Evolutionary conservation across 2,113 vertebrate species (phyloP).

Genomic region (Microtus richardsoni): DNA sequence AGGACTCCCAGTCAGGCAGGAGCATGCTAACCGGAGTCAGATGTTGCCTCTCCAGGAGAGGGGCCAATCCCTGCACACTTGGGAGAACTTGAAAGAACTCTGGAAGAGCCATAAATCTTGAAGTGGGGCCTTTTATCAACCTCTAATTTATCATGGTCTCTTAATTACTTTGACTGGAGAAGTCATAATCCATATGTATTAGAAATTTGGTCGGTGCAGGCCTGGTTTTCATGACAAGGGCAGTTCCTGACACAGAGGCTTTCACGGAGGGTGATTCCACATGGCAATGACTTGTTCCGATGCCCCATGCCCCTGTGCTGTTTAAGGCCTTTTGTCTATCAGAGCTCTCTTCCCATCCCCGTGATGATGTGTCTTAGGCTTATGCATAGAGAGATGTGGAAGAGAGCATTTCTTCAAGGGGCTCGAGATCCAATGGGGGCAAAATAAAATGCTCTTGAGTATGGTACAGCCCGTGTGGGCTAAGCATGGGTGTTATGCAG

Average conservation of each 20-base stretch:
- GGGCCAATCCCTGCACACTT: conserved; percentile 80
- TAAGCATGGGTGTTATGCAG: accelerated
- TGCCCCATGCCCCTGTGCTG: accelerated
- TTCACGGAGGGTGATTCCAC: conserved; percentile 3
- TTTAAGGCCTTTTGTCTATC: accelerated
- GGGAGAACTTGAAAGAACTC: conserved; percentile 87
- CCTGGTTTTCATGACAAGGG: conserved; percentile 71
- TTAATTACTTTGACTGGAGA: conserved; percentile 86
- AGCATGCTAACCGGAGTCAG: conserved; percentile 87
- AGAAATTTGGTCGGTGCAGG: conserved; percentile 64
- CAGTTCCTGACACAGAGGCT: neutral
- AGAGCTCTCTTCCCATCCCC: neutral
- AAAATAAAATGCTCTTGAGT: too few species aligned
- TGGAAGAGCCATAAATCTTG: conserved; percentile 85
- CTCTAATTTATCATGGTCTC: conserved; percentile 87
- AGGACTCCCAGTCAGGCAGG: conserved; percentile 81
- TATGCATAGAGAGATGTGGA: neutral
- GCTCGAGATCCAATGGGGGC: accelerated
- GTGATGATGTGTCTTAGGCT: accelerated
- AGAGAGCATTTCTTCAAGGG: neutral
- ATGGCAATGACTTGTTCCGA: neutral
- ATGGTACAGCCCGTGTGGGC: neutral
- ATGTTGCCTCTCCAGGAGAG: conserved; percentile 84
- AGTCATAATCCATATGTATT: conserved; percentile 85
- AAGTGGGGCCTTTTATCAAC: conserved; percentile 87